These are phyloP conservation scores for Netelia melanura DNA, from an alignment of 2,888 invertebrate genomes.

Conservation along the genomic window DNA sequence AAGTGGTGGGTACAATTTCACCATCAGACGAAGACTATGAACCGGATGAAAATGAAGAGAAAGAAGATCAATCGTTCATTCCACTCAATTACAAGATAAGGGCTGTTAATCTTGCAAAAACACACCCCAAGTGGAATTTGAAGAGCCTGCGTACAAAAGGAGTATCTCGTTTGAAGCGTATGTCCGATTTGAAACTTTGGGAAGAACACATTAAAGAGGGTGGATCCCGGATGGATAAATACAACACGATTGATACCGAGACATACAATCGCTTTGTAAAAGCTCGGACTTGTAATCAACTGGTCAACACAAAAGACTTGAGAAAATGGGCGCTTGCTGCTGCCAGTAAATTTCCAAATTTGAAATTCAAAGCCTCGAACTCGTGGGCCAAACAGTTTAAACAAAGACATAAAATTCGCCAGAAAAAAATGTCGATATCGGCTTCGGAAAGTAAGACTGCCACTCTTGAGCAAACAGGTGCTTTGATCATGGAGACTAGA, in stretches of 20 bases:
- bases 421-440: conserved; percentile 60
- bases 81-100: conserved; percentile 58
- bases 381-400: conserved; percentile 64
- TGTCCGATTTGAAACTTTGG: conserved; percentile 59
- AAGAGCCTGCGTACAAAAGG: conserved; percentile 59
- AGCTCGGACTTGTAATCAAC: conserved; percentile 1
- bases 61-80: conserved; percentile 14
- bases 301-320: conserved; percentile 68
- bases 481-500: too few relatives aligned
- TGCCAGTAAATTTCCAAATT: conserved; percentile 64
- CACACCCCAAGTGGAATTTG: conserved; percentile 65
- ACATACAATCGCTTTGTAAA: too few relatives aligned
- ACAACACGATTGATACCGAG: conserved; percentile 34
- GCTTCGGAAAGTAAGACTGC: conserved; percentile 49
- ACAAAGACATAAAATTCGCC: conserved; percentile 61
- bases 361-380: conserved; percentile 64
- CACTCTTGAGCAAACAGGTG: conserved; percentile 40
- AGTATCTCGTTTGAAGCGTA: conserved; percentile 57
- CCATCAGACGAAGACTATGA: conserved; percentile 12
- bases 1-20: conserved; percentile 14
- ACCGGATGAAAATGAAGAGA: conserved; percentile 55
- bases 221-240: conserved; percentile 68
- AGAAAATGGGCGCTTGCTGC: conserved; percentile 69
- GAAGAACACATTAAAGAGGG: conserved; percentile 59
- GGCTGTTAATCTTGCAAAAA: conserved; percentile 31